phyloP scores from a whole-genome alignment of 2,797 vertebrate genomes.

The Schizothorax lantsangensis region DNA sequence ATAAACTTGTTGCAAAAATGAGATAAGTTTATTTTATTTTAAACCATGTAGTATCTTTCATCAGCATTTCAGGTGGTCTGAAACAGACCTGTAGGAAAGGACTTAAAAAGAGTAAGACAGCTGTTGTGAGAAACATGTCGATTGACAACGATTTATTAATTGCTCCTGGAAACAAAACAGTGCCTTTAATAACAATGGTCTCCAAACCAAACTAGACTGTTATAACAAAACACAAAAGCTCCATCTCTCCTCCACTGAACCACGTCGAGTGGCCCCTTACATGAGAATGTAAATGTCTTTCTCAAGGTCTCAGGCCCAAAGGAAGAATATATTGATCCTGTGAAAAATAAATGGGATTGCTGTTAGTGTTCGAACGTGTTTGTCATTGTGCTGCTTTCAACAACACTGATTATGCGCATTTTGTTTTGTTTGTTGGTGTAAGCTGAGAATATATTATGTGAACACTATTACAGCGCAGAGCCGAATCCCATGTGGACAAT shows the following conservation, averaged over 20 bases:
- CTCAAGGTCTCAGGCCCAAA: conserved; percentile 25
- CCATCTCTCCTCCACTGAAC: conserved; percentile 7
- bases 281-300: conserved; percentile 3
- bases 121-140: conserved; percentile 13
- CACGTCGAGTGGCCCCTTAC: not conserved
- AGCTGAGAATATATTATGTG: conserved; percentile 31
- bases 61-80: not conserved
- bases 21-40: not conserved
- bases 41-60: not conserved
- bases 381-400: conserved; percentile 7
- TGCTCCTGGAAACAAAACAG: conserved; percentile 21
- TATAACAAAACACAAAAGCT: conserved; percentile 1
- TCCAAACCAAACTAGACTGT: conserved; percentile 9
- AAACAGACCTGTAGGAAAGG: not conserved
- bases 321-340: conserved; percentile 28
- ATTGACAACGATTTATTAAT: conserved; percentile 8
- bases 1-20: not conserved
- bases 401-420: conserved; percentile 33
- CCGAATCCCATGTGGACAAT: conserved; percentile 37
- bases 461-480: conserved; percentile 12
- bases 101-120: not conserved
- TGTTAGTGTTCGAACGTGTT: conserved; percentile 33
- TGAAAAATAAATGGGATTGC: conserved; percentile 23
- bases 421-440: conserved; percentile 33
- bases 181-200: conserved; percentile 12